A percentile compares a stretch with the other conserved stretches of the same genome.
Evolutionary conservation across 2,888 invertebrate genomes (phyloP).

Genomic region (Dioctria linearis): DNA sequence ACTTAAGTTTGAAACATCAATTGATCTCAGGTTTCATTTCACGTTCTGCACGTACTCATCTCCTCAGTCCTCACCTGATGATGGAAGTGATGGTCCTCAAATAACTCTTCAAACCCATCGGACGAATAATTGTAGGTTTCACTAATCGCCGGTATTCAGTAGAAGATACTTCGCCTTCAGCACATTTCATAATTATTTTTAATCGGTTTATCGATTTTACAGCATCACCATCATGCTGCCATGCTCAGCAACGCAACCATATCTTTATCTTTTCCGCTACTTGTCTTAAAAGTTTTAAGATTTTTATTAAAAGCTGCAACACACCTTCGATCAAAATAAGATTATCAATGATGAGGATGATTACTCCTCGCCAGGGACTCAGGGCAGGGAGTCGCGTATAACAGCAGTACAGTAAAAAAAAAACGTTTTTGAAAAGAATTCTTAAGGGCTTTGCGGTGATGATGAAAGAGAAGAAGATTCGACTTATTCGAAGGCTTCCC

Average conservation of each 20-base stretch:
- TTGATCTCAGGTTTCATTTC: conserved; percentile 21
- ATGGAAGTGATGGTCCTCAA: not conserved
- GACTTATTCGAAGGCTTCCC: not conserved
- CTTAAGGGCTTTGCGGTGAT: not conserved
- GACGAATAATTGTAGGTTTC: conserved; percentile 25
- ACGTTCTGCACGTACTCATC: not conserved
- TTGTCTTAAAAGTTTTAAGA: not conserved
- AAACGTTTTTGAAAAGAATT: conserved; percentile 5
- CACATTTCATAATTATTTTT: conserved; percentile 46
- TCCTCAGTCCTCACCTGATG: not conserved
- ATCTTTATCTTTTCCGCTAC: conserved; percentile 23
- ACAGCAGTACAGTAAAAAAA: not conserved
- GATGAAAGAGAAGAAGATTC: conserved; percentile 16
- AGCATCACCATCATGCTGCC: not conserved
- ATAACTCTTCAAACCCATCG: not conserved
- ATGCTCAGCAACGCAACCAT: not conserved
- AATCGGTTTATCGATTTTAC: conserved; percentile 50
- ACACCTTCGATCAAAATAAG: not conserved
- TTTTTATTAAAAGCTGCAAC: not conserved
- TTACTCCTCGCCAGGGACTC: too few species aligned
- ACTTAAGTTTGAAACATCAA: conserved; percentile 18
- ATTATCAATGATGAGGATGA: too few species aligned
- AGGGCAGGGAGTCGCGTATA: not conserved
- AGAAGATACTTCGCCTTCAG: conserved; percentile 12
- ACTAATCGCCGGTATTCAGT: not conserved